Evolutionary conservation across 2,113 vertebrate species (phyloP).

Genomic region (Benthochromis sp.): DNA sequence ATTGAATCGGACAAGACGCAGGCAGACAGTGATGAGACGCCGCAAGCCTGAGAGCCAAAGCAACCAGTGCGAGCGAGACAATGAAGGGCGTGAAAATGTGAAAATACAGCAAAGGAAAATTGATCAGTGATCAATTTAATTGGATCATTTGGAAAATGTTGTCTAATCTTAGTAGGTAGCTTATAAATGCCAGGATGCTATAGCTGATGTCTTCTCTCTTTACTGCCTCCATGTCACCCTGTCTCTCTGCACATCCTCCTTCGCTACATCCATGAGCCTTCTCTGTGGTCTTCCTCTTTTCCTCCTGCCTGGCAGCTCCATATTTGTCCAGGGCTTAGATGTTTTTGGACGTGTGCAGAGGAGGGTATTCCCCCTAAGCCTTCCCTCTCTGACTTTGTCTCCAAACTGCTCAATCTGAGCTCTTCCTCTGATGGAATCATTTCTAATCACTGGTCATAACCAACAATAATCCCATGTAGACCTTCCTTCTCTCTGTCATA

Average conservation of each 20-base stretch:
- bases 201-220: neutral
- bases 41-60: neutral
- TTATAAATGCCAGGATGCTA: neutral
- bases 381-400: neutral
- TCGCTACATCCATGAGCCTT: neutral
- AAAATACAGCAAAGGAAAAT: neutral
- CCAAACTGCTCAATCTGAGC: neutral
- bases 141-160: neutral
- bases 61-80: neutral
- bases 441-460: neutral
- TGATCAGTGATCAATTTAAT: neutral
- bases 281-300: neutral
- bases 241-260: neutral
- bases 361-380: neutral
- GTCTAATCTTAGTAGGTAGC: neutral
- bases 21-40: neutral
- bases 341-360: neutral
- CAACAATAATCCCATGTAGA: neutral
- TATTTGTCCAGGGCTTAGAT: neutral
- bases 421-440: neutral
- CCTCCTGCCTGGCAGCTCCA: neutral
- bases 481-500: neutral
- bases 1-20: neutral
- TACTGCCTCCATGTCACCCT: neutral
- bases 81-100: neutral